Base-by-base conservation (phyloP, 1,140 invertebrate species). In the Phymorhynchus buccinoides region DNA sequence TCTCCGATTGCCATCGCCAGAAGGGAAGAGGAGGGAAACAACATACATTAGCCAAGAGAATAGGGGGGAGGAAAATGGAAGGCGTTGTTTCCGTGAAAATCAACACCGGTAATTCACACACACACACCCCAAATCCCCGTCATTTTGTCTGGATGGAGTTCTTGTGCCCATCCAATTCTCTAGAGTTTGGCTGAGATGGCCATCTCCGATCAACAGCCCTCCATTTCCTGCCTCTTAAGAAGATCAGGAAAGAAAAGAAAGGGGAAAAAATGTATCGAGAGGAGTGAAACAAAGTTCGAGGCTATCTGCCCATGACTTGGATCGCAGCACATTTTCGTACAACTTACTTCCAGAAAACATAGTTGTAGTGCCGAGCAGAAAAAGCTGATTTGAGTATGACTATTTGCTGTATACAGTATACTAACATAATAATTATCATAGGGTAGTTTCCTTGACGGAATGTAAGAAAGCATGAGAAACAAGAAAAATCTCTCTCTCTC, bases 171-270 rank as follows among this genome's bases (percentile, higher is more conserved):
- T 71, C 56, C 56, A 62, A 62, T 62, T 62, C 16, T 27, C 7
- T 71, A 4, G 66, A 3, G 66, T 32, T 22, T 71, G 66, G 66
- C 66, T 71, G 30, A 62, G 56, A 62, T 22, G 56, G 18, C 16
- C 56, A 62, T 62, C 66, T 71, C 66, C 27, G 4, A 42, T 44
- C 83, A 48, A 42, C 30, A 6, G 32, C 56, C 37, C 30, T 7
- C 52, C 44, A 81, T 86, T 86, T 81, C 68, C 48, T 44, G 82
- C 78, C 22, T 68, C 62, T n/a, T n/a, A n/a, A n/a, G n/a, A n/a
- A n/a, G n/a, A n/a, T n/a, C n/a, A n/a, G 41, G 82, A 73, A 16
- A 30, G 77, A 12, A 86, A 85, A 80, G 73, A 62, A 30, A 73
- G 44, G 22, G n/a, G n/a, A 39, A 77, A 77, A 77, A 39, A 77